Base-by-base conservation (phyloP, 2,888 invertebrate species). In the Spodoptera littoralis region DNA sequence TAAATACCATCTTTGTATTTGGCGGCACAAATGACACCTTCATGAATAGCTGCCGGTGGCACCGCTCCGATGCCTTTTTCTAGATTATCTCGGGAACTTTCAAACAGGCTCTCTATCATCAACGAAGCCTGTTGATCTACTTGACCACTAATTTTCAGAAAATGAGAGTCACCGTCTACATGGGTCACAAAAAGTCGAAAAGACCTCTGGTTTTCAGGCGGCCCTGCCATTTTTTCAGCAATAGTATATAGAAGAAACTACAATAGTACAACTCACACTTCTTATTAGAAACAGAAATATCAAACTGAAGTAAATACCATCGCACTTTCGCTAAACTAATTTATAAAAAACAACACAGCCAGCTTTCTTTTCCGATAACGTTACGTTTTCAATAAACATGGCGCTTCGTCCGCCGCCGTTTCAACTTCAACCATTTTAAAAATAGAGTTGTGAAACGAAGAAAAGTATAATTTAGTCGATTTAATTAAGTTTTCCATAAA, bases 101-200 rank as follows among this genome's bases (percentile, higher is more conserved):
- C 84, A 64, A 95, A 93, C 49, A 94, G 77, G 61, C 94, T 94
- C 82, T 96, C 96, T 51, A 96, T 88, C 83, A 94, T 93, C 58
- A 95, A 84, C 1, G 95, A 95, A 48, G 95, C 88, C 66, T 92
- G 91, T 78, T 96, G 95, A 80, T 96, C 96, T 0, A 95, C 90
- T 88, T 97, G 97, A 36, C 97, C 97, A 93, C 96, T 97, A 83
- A 97, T 93, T 91, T 96, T 96, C 65, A 97, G 89, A 84, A 96
- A 96, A 63, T 96, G 95, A 41, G 96, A 96, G 67, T 96, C 96
- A 55, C 95, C 95, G 82, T 97, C 97, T 70, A 97, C 95, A 90
- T 96, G 95, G 69, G 97, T 97, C 81, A 97, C 95, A 76, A 92
- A 95, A 52, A 96, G 89, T 48, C 88, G 88, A 89, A 93, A 92